Conservation (phyloP, 2,113 vertebrate genomes). For the Anoura caudifer region DNA sequence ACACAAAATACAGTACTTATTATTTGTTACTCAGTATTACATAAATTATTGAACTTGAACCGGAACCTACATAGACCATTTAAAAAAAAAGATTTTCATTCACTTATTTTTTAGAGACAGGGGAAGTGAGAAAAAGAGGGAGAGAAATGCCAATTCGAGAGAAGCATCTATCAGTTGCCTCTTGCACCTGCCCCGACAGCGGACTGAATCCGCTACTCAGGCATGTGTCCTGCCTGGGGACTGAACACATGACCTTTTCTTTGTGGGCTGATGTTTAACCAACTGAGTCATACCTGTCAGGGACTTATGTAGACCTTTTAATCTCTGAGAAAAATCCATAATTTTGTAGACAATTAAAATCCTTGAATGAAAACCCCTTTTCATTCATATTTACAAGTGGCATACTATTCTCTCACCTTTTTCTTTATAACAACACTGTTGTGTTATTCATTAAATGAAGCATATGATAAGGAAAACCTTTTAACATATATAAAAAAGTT, state of each 20-base stretch:
- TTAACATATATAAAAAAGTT: constrained; percentile 53
- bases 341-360: constrained; percentile 19
- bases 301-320: background rate
- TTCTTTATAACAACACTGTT: constrained; percentile 21
- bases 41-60: background rate
- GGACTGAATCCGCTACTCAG: too few relatives aligned
- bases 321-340: background rate
- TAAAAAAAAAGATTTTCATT: background rate
- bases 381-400: constrained; percentile 19
- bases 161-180: too few relatives aligned
- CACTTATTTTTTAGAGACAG: too few relatives aligned
- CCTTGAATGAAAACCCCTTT: constrained; percentile 20
- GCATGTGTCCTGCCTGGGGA: too few relatives aligned
- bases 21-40: background rate
- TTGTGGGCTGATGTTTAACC: too few relatives aligned
- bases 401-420: background rate
- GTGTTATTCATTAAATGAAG: constrained; percentile 38
- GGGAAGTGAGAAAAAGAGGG: too few relatives aligned
- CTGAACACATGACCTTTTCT: too few relatives aligned
- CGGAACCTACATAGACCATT: background rate
- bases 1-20: background rate
- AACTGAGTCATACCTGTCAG: too few relatives aligned
- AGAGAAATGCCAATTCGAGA: too few relatives aligned
- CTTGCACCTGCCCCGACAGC: too few relatives aligned
- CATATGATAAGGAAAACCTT: constrained; percentile 56